Evolutionary conservation across 1,140 invertebrate species (phyloP).

Genomic region (Psix sp.): DNA sequence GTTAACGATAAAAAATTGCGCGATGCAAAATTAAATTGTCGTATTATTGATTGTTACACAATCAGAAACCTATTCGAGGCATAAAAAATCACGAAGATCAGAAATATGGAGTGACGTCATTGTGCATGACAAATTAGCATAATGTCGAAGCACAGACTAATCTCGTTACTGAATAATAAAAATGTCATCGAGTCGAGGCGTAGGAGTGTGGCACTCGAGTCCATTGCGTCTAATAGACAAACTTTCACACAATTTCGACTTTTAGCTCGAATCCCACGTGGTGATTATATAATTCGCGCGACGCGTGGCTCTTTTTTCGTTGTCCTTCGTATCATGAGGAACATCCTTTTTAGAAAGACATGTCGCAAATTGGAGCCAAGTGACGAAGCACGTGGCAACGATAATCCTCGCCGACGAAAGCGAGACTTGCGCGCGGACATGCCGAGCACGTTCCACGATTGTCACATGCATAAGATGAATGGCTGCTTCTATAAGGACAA

Average conservation of each 20-base stretch:
- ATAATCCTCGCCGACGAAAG: constrained; percentile 19
- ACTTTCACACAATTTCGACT: constrained; percentile 43
- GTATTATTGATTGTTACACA: too few relatives aligned
- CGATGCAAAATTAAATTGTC: too few relatives aligned
- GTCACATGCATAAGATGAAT: constrained; percentile 34
- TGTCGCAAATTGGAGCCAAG: constrained; percentile 67
- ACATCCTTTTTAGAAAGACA: constrained; percentile 68
- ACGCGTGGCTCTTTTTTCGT: constrained; percentile 43
- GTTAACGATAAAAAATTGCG: too few relatives aligned
- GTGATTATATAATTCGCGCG: constrained; percentile 45
- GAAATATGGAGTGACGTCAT: too few relatives aligned
- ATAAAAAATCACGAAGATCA: too few relatives aligned
- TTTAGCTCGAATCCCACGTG: constrained; percentile 50
- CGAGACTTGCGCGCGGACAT: constrained; percentile 10
- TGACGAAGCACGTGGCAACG: constrained; percentile 56
- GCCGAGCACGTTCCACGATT: constrained; percentile 44
- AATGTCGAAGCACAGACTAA: not conserved
- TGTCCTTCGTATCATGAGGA: constrained; percentile 58
- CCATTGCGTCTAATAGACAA: constrained; percentile 21
- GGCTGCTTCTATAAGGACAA: constrained; percentile 29
- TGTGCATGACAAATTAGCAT: not conserved
- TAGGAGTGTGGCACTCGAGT: constrained; percentile 13
- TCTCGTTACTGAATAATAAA: constrained; percentile 8
- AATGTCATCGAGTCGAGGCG: constrained; percentile 11
- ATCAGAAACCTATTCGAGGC: too few relatives aligned